Conservation (phyloP, 2,888 invertebrate species). For the Agrotis puta region DNA sequence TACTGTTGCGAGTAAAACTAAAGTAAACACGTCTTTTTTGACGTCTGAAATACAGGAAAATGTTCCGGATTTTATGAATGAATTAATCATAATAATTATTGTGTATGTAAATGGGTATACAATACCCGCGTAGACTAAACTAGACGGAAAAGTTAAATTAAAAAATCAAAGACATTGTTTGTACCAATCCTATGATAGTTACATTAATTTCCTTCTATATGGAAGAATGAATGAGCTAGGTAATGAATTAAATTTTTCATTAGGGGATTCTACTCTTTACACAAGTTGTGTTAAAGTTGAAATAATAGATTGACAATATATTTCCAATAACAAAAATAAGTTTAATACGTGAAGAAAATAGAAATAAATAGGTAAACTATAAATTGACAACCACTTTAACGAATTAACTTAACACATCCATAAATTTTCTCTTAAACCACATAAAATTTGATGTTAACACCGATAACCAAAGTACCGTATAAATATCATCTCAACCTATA, state of each 20-base stretch:
- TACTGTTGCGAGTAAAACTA: conserved; percentile 29
- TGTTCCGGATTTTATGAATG: conserved; percentile 35
- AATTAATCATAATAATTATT: conserved; percentile 33
- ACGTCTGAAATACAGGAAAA: conserved; percentile 69
- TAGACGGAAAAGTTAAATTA: neutral
- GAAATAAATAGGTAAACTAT: too few species aligned
- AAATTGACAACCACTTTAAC: neutral
- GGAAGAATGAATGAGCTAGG: too few species aligned
- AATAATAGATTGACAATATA: neutral
- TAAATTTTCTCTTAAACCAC: neutral
- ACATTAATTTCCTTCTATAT: too few species aligned
- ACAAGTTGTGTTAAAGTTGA: too few species aligned
- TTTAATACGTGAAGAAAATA: neutral
- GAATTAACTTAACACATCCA: neutral
- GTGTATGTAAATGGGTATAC: neutral
- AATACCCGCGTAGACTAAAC: too few species aligned
- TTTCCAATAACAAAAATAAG: too few species aligned
- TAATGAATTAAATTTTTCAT: too few species aligned
- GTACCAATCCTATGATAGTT: too few species aligned
- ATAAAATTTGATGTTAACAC: conserved; percentile 20
- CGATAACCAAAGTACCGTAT: conserved; percentile 11
- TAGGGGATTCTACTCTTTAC: too few species aligned
- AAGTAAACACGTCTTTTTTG: conserved; percentile 44
- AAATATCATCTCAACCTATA: conserved; percentile 34
- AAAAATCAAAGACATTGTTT: too few species aligned